Base-by-base conservation (phyloP, 53 echinoderm and acorn worm species). In the Echinarachnius parma region DNA sequence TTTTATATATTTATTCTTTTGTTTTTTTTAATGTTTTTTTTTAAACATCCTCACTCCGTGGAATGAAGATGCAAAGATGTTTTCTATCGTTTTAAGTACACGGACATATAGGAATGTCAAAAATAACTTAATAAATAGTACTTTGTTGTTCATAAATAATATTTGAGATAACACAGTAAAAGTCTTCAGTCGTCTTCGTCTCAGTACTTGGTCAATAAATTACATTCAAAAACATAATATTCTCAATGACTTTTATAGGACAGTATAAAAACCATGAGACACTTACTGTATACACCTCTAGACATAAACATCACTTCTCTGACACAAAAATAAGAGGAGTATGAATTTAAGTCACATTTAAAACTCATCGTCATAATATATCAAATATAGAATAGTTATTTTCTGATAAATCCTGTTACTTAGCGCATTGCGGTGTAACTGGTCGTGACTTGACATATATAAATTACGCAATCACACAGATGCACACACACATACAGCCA, bases 81-180 rank as follows among this genome's bases (percentile, higher is more conserved):
- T n/a, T n/a, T n/a, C n/a, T n/a, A n/a, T n/a, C n/a, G n/a, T n/a
- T n/a, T n/a, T n/a, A n/a, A n/a, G n/a, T n/a, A n/a, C n/a, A n/a
- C n/a, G n/a, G n/a, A n/a, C n/a, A n/a, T n/a, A n/a, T n/a, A n/a
- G 70, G 70, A 70, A 70, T 70, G 70, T 70, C 70, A 53, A 53
- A 52, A 70, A 53, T 53, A 70, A 52, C 54, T 70, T 53, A 70
- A 70, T 70, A 70, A 70, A 70, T 70, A 70, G 70, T 70, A 70
- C 70, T 70, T 70, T 70, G 70, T 70, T 70, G 70, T 52, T 53
- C 66, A 66, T 66, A 66, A 66, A 66, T 66, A 66, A 66, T 66
- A 66, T 66, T 10, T 19, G 18, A 50, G 63, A 62, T 42, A 62
- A 39, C 21, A 21, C 24, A 3, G 7, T 7, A 9, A 20, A 24